These are phyloP conservation scores for Ranitomeya imitator DNA, from an alignment of 2,113 vertebrate species.

Conservation along the genomic window DNA sequence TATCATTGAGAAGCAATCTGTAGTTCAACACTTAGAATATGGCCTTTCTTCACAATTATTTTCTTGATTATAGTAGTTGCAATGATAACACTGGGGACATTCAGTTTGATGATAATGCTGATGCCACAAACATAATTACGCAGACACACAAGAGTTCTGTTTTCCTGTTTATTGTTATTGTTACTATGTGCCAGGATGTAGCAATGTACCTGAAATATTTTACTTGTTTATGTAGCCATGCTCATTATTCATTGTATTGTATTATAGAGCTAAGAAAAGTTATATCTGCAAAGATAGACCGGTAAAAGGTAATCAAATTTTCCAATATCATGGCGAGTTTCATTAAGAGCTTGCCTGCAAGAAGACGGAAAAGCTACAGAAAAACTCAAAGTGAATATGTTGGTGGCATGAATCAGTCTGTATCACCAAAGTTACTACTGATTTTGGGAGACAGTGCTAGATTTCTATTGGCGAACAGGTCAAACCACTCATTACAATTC, in stretches of 20 bases:
- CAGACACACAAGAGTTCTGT: not conserved
- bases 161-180: slow-evolving; percentile 36
- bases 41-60: slow-evolving; percentile 44
- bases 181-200: not conserved
- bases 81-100: slow-evolving; percentile 34
- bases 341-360: not conserved
- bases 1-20: slow-evolving; percentile 33
- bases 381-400: not conserved
- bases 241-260: not conserved
- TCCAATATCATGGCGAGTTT: not conserved
- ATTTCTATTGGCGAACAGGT: not conserved
- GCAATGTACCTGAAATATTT: not conserved
- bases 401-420: not conserved
- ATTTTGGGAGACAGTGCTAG: not conserved
- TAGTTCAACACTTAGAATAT: slow-evolving; percentile 31
- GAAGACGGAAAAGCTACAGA: not conserved
- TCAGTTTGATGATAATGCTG: slow-evolving; percentile 36
- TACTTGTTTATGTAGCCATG: not conserved
- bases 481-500: not conserved
- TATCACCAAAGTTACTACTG: not conserved
- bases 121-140: slow-evolving; percentile 35
- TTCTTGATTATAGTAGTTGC: slow-evolving; percentile 43
- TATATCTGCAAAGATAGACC: not conserved
- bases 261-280: not conserved
- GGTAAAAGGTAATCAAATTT: not conserved